phyloP scores from a whole-genome alignment of 2,888 invertebrate genomes.

The Magallana nippona region DNA sequence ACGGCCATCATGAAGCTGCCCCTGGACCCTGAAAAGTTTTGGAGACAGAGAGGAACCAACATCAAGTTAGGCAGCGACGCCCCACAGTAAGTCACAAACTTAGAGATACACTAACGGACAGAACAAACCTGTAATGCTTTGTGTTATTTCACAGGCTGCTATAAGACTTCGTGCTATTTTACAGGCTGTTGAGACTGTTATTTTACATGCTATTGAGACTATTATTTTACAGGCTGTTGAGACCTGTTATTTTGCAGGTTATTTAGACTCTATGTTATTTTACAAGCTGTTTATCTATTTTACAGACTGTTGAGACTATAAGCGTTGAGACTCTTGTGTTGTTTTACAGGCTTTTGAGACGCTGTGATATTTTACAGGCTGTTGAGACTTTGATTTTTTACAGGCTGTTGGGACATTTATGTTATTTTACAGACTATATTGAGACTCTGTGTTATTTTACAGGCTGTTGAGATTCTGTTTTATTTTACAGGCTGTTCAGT shows the following conservation, averaged over 20 bases:
- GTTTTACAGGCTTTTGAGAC: neutral
- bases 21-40: constrained; percentile 62
- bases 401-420: neutral
- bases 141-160: no score
- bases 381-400: neutral
- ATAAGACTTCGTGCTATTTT: no score
- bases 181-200: neutral
- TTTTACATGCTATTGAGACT: constrained; percentile 53
- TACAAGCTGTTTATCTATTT: neutral
- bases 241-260: neutral
- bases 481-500: constrained; percentile 61
- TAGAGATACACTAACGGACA: neutral
- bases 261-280: neutral
- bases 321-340: neutral
- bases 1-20: constrained; percentile 67
- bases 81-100: constrained; percentile 55
- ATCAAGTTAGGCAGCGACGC: constrained; percentile 66
- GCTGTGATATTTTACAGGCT: neutral
- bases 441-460: neutral
- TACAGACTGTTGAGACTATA: neutral
- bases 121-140: no score
- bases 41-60: constrained; percentile 63
- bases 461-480: neutral
- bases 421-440: neutral
- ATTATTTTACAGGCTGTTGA: neutral